Percentiles rank a stretch among this genome's conserved stretches.
These are phyloP conservation scores for Conus ventricosus DNA, from an alignment of 1,140 invertebrate species.

Conservation along the genomic window DNA sequence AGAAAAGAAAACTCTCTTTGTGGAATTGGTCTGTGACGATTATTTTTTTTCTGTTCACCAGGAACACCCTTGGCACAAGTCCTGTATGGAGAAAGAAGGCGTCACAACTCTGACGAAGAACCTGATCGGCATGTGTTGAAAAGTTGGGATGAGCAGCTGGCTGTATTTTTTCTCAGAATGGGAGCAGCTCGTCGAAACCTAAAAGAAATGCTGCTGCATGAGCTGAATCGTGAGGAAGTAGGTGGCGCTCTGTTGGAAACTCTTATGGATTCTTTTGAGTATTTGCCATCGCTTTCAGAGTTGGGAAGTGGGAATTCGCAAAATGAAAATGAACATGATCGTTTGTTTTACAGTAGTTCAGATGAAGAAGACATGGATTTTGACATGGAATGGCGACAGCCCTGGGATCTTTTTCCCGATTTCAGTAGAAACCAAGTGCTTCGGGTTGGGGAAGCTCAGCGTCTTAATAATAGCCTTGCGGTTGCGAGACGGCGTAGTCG, in stretches of 20 bases:
- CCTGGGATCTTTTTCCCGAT: no score
- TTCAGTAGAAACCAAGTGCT: no score
- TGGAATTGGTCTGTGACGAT: not conserved
- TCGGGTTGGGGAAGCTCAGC: no score
- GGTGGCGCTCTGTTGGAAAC: not conserved
- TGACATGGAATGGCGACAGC: no score
- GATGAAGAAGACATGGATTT: no score
- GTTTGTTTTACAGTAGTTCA: no score
- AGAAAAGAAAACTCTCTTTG: no score
- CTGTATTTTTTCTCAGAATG: not conserved
- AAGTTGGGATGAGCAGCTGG: not conserved
- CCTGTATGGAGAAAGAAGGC: not conserved
- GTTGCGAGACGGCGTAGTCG: no score
- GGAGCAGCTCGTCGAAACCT: not conserved
- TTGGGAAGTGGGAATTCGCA: not conserved
- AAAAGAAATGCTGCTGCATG: not conserved
- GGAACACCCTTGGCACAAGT: not conserved
- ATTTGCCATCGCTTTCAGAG: not conserved
- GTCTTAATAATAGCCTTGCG: no score
- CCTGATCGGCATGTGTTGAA: no score
- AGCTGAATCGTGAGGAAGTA: not conserved
- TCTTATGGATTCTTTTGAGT: not conserved
- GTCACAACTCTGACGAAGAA: no score
- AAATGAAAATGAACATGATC: no score
- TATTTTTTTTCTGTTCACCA: not conserved